A percentile compares a stretch with the other conserved stretches of the same genome.
Conservation (phyloP, 2,797 vertebrate genomes). For the Vespertilio murinus region DNA sequence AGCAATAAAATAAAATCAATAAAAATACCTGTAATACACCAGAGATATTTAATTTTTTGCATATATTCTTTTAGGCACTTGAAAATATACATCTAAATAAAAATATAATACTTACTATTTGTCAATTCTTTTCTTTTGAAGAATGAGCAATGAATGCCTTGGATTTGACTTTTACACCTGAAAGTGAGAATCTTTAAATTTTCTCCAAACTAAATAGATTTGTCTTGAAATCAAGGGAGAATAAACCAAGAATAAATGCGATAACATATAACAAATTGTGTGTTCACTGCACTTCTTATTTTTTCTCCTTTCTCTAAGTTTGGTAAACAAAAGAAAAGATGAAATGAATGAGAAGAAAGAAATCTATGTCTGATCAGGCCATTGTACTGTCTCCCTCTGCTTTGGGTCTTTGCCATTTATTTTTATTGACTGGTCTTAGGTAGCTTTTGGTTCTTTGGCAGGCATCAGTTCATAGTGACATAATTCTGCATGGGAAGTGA, state of each 20-base stretch:
- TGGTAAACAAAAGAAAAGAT: not conserved
- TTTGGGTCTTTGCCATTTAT: not conserved
- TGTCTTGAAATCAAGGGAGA: constrained; percentile 5
- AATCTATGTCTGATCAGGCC: too few species aligned
- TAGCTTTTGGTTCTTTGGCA: not conserved
- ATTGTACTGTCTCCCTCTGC: not conserved
- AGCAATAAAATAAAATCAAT: not conserved
- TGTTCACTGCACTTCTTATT: not conserved
- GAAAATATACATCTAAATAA: constrained; percentile 1
- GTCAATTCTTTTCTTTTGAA: not conserved
- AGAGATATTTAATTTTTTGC: not conserved
- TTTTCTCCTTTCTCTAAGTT: not conserved
- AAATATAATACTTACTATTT: not conserved
- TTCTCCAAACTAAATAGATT: not conserved
- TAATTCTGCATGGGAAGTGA: not conserved
- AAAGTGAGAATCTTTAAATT: constrained; percentile 28
- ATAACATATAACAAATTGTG: not conserved
- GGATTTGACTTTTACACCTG: not conserved
- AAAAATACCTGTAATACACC: not conserved
- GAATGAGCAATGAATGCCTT: not conserved
- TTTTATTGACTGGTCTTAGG: not conserved
- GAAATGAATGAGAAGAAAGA: not conserved
- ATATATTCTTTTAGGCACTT: not conserved
- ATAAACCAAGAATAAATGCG: not conserved
- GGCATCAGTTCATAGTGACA: not conserved